These are phyloP conservation scores for Agrochola lychnidis DNA, from an alignment of 2,888 invertebrate species.

Conservation along the genomic window DNA sequence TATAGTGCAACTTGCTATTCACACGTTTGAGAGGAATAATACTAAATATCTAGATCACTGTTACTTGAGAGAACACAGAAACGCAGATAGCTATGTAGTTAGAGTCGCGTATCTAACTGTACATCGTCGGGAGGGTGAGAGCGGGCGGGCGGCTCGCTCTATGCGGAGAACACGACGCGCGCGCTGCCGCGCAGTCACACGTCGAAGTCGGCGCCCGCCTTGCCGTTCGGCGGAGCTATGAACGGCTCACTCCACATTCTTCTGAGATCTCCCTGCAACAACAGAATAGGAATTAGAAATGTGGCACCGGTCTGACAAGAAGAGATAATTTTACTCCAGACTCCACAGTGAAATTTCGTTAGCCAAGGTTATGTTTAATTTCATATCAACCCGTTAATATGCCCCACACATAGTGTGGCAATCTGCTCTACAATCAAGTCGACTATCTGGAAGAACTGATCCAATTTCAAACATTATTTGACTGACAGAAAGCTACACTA, in stretches of 20 bases:
- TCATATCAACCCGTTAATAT: background rate
- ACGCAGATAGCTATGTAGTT: conserved; percentile 44
- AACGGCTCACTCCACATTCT: conserved; percentile 99
- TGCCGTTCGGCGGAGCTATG: conserved; percentile 95
- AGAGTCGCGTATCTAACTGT: conserved; percentile 54
- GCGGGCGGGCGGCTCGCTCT: conserved; percentile 29
- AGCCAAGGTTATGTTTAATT: background rate
- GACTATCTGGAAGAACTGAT: background rate
- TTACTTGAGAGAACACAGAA: conserved; percentile 48
- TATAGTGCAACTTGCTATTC: conserved; percentile 60
- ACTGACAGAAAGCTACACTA: background rate
- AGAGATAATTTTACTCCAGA: background rate
- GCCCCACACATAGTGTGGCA: background rate
- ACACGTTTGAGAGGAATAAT: conserved; percentile 51
- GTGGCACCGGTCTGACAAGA: background rate
- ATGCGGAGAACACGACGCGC: conserved; percentile 38
- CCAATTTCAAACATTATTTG: background rate
- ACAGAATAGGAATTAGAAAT: background rate
- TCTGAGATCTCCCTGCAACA: conserved; percentile 96
- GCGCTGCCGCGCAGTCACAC: conserved; percentile 79
- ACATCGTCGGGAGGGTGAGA: conserved; percentile 24
- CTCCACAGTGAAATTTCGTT: background rate
- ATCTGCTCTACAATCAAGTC: background rate
- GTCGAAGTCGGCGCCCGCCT: conserved; percentile 89
- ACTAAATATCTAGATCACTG: conserved; percentile 56